Percentiles rank a stretch among this genome's conserved stretches.
Evolutionary conservation across 2,113 vertebrate genomes (phyloP).

Genomic region (Lichenostomus cassidix): DNA sequence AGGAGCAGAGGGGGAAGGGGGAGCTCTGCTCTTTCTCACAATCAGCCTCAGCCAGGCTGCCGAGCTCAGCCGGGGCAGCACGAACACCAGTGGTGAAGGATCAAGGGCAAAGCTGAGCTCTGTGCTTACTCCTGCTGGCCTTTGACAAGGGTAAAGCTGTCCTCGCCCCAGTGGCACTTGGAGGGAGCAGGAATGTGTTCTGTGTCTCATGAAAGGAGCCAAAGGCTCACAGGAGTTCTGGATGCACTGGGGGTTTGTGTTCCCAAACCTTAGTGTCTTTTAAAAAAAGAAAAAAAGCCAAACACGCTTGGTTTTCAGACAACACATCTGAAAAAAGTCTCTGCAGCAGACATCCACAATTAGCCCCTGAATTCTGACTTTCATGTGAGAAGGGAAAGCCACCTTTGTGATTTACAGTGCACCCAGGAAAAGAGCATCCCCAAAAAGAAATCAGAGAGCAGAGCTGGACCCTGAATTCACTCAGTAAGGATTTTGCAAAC

Average conservation of each 20-base stretch:
- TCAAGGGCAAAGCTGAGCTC: not conserved
- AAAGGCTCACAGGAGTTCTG: not conserved
- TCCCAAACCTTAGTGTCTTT: not conserved
- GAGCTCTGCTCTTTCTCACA: slow-evolving; percentile 8
- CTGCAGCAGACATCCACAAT: not conserved
- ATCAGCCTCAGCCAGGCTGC: not conserved
- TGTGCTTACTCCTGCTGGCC: accelerated
- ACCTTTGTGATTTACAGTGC: not conserved
- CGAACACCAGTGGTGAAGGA: not conserved
- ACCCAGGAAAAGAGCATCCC: not conserved
- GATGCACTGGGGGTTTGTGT: not conserved
- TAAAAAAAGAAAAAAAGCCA: not conserved
- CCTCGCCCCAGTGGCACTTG: accelerated
- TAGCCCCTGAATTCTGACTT: not conserved
- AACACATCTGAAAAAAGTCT: not conserved
- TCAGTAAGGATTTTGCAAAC: not conserved
- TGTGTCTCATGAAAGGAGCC: not conserved
- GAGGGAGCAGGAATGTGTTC: not conserved
- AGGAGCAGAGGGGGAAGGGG: slow-evolving; percentile 17
- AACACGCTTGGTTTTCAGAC: not conserved
- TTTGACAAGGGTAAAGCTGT: not conserved
- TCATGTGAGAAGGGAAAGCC: not conserved
- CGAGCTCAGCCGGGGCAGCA: not conserved
- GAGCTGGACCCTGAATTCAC: not conserved
- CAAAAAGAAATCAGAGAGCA: not conserved